Percentiles rank a stretch among this genome's conserved stretches.
phyloP scores from a whole-genome alignment of 2,888 invertebrate species.

The Drosophila anomalipes region DNA sequence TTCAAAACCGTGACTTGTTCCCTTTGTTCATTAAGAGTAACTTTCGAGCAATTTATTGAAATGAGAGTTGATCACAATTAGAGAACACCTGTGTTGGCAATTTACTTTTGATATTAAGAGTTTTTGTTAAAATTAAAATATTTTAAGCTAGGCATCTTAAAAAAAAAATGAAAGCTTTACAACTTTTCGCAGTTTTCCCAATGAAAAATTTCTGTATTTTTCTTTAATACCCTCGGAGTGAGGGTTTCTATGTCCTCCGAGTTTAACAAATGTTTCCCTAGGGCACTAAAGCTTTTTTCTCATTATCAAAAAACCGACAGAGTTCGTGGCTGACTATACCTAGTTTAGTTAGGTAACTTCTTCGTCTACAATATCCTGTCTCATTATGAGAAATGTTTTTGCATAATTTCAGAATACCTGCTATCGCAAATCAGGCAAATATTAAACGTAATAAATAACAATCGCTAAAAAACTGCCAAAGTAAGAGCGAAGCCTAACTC shows the following conservation, averaged over 20 bases:
- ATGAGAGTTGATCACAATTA: neutral
- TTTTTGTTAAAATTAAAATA: neutral
- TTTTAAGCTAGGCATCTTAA: neutral
- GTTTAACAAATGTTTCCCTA: neutral
- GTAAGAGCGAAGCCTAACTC: neutral
- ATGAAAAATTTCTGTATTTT: neutral
- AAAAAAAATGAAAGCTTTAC: neutral
- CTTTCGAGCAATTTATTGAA: neutral
- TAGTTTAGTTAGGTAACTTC: neutral
- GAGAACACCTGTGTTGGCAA: neutral
- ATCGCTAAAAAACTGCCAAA: neutral
- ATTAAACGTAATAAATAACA: neutral
- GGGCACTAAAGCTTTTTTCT: neutral
- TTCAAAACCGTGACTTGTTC: neutral
- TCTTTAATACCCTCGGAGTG: neutral
- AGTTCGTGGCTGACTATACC: neutral
- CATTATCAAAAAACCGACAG: neutral
- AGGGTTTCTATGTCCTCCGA: neutral
- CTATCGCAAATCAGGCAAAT: neutral
- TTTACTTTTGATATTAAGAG: neutral
- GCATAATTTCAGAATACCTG: neutral
- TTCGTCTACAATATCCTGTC: neutral
- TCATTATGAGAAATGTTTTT: neutral
- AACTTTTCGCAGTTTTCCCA: neutral
- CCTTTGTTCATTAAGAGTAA: too few relatives aligned